Percentiles rank a stretch among this genome's conserved stretches.
phyloP scores from a whole-genome alignment of 64 coral and sea anemone genomes.

The Anthopleura sola region DNA sequence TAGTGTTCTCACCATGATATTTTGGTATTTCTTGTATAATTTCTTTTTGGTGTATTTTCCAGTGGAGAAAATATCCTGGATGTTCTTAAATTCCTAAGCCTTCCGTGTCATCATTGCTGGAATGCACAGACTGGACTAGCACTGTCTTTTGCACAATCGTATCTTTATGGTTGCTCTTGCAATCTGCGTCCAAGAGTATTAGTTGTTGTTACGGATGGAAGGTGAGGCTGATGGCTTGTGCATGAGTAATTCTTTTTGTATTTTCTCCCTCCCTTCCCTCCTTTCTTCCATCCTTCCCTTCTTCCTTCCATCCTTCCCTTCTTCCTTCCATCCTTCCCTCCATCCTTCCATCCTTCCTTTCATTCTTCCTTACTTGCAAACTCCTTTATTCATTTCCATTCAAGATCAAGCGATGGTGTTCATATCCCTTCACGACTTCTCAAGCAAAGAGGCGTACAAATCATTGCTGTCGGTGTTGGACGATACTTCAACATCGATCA shows the following conservation, averaged over 20 bases:
- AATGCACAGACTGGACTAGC: background rate
- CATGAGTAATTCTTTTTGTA: background rate
- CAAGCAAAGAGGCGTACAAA: background rate
- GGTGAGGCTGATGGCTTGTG: background rate
- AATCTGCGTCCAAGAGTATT: background rate
- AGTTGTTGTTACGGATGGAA: conserved; percentile 12
- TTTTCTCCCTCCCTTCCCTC: background rate
- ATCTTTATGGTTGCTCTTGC: conserved; percentile 1
- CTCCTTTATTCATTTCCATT: background rate
- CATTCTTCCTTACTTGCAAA: background rate
- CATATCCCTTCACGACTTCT: conserved; percentile 4
- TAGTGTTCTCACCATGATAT: background rate
- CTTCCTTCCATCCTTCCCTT: background rate
- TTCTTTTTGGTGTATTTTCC: background rate
- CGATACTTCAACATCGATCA: background rate
- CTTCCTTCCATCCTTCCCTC: background rate
- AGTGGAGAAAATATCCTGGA: background rate
- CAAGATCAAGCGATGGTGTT: conserved; percentile 36
- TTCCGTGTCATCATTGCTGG: background rate
- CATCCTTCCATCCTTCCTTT: background rate
- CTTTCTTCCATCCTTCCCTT: background rate
- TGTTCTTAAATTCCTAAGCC: background rate
- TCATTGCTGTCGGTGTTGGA: conserved; percentile 33
- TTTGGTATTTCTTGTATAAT: background rate
- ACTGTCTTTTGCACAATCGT: background rate